These are phyloP conservation scores for Orthosia cruda DNA, from an alignment of 2,888 invertebrate genomes.

Conservation along the genomic window DNA sequence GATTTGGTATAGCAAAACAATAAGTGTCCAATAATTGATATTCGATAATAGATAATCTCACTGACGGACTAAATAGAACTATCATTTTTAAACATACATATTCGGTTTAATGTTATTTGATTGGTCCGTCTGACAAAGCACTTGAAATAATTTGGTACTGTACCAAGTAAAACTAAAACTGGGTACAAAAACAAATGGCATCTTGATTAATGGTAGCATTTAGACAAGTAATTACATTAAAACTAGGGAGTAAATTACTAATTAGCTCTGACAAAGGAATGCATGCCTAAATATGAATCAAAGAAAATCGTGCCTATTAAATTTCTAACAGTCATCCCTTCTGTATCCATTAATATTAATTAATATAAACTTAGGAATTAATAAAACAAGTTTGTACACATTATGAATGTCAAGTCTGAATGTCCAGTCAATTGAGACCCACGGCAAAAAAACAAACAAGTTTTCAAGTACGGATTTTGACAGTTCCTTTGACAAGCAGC, in stretches of 20 bases:
- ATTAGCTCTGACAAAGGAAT: conserved; percentile 43
- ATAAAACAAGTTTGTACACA: conserved; percentile 65
- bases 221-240: conserved; percentile 46
- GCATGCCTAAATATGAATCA: conserved; percentile 56
- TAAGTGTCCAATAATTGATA: no score
- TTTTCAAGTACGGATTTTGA: neutral
- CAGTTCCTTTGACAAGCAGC: conserved; percentile 8
- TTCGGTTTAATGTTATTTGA: no score
- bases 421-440: conserved; percentile 17
- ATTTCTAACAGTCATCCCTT: conserved; percentile 63
- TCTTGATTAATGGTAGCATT: conserved; percentile 40
- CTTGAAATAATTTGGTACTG: neutral
- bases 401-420: conserved; percentile 47
- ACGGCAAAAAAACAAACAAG: conserved; percentile 15
- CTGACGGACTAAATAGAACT: no score
- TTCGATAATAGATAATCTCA: no score
- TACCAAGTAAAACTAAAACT: neutral
- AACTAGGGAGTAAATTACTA: conserved; percentile 45
- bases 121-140: no score
- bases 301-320: conserved; percentile 59
- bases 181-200: neutral
- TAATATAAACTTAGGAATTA: conserved; percentile 64
- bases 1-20: no score
- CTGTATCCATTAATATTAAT: conserved; percentile 66
- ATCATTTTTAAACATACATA: no score